A percentile compares a stretch with the other conserved stretches of the same genome.
phyloP scores from a whole-genome alignment of 1,140 invertebrate genomes.

The Heliothis subflexa region DNA sequence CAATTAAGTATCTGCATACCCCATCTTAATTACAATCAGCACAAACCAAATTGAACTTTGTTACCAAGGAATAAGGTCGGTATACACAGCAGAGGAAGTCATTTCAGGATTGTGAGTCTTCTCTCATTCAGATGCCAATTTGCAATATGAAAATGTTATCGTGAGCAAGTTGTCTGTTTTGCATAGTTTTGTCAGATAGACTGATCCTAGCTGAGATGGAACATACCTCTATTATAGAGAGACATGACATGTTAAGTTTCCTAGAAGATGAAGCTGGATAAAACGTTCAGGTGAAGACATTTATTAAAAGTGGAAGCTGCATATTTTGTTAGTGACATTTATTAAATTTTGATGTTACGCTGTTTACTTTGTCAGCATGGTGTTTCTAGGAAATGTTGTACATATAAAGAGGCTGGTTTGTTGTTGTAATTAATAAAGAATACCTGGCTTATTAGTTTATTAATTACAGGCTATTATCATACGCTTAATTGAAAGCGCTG shows the following conservation, averaged over 20 bases:
- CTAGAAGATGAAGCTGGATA: background rate
- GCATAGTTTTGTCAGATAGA: constrained; percentile 20
- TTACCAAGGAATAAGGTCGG: background rate
- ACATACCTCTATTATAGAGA: background rate
- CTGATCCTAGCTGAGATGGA: background rate
- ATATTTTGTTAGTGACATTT: too few relatives aligned
- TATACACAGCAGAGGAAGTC: background rate
- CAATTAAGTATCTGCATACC: constrained; percentile 59
- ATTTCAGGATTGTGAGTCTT: constrained; percentile 16
- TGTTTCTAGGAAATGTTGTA: too few relatives aligned
- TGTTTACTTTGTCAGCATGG: too few relatives aligned
- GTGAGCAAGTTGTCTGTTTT: constrained; percentile 36
- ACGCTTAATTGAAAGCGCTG: too few relatives aligned
- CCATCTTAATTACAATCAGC: too few relatives aligned
- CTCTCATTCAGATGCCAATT: constrained; percentile 53
- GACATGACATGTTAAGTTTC: background rate
- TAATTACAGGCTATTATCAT: too few relatives aligned
- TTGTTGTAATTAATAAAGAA: too few relatives aligned
- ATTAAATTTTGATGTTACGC: too few relatives aligned
- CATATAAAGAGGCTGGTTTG: too few relatives aligned
- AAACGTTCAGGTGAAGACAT: background rate
- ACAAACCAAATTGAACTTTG: background rate
- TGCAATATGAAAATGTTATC: constrained; percentile 55
- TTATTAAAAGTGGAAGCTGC: too few relatives aligned
- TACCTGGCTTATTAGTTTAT: too few relatives aligned